Conservation (phyloP, 2,113 vertebrate genomes). For the Thunnus maccoyii region DNA sequence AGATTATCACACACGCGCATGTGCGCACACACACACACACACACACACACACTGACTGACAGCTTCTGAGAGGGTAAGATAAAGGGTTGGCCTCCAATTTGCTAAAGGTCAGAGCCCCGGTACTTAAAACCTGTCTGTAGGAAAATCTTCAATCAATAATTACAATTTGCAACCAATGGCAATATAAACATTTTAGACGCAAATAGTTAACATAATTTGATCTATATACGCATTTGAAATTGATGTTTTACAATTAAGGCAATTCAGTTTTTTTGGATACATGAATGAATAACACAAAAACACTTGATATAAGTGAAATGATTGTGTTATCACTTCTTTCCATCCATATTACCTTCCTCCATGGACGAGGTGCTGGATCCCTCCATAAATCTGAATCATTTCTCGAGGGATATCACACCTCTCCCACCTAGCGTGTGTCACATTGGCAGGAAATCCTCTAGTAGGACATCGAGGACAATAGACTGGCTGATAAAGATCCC, state of each 20-base stretch:
- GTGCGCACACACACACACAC: slow-evolving; percentile 23
- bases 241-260: not conserved
- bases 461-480: slow-evolving; percentile 43
- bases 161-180: slow-evolving; percentile 31
- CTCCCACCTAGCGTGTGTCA: slow-evolving; percentile 15
- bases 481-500: slow-evolving; percentile 37
- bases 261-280: not conserved
- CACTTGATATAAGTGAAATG: not conserved
- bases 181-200: slow-evolving; percentile 15
- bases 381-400: slow-evolving; percentile 38
- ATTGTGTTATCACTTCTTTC: not conserved
- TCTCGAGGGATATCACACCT: not conserved
- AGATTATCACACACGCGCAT: slow-evolving; percentile 40
- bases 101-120: slow-evolving; percentile 60
- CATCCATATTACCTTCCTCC: not conserved
- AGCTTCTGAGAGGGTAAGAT: slow-evolving; percentile 56
- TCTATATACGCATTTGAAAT: not conserved
- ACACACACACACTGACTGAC: slow-evolving; percentile 45
- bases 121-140: slow-evolving; percentile 8
- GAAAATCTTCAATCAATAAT: slow-evolving; percentile 55
- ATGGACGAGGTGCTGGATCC: not conserved
- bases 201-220: not conserved
- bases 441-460: slow-evolving; percentile 25
- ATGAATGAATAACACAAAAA: not conserved
- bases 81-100: slow-evolving; percentile 61